Evolutionary conservation across 2,113 vertebrate genomes (phyloP), one percentile per base, ranked within the genome.

Genomic region (Rattus norvegicus): DNA sequence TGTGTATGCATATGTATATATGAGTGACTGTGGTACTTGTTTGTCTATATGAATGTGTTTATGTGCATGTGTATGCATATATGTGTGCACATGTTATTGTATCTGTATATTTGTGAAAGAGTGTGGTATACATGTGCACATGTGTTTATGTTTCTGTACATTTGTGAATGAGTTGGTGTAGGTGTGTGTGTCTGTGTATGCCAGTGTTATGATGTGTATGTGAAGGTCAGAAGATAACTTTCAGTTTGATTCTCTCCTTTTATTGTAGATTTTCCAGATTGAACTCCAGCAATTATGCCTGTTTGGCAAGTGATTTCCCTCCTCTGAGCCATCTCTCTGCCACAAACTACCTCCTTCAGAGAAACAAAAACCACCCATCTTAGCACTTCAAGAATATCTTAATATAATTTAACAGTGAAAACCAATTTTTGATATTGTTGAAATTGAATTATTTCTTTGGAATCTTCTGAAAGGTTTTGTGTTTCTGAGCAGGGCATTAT

Each of bases 361-460:
- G 61, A 61, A 52, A 70, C 67, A 54, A 73, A 69, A 90, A 1
- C 1, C 10, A 59, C 5, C 0, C 12, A 11, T 26, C n/a, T 91
- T 39, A 47, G 6, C 20, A 70, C 9, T 52, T 7, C 16, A 30
- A 88, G 39, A 3, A 54, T 92, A 79, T 81, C 30, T 39, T 69
- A 84, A 49, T n/a, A 75, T 9, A 73, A 17, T 14, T 91, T 47
- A 67, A 36, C 47, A 73, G 61, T 36, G 7, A n/a, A n/a, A 13
- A 69, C 5, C 63, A 9, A 69, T 61, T 22, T 24, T 67, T 43
- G 43, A 65, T 72, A 13, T 12, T 26, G 4, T 26, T 12, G 63
- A 28, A 13, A 77, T 24, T 65, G 13, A 87, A 47, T 43, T 28
- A 72, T 73, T 96, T 96, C 28, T 28, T 97, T 65, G 54, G 59